Evolutionary conservation across 2,888 invertebrate genomes (phyloP).

Genomic region (Patella caerulea): DNA sequence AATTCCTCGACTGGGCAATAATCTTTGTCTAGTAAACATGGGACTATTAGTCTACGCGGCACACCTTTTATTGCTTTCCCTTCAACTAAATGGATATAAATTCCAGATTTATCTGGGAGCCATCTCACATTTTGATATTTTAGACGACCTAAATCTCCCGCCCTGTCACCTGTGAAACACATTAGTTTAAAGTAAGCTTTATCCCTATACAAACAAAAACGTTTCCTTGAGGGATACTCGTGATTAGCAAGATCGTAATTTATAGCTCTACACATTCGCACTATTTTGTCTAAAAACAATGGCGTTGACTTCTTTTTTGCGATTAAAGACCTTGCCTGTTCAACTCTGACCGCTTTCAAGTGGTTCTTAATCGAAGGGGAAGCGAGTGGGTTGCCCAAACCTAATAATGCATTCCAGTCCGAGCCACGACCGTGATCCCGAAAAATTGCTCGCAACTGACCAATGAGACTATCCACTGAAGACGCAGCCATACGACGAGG

Average conservation of each 20-base stretch:
- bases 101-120: background rate
- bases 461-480: background rate
- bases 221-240: background rate
- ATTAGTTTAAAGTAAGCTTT: background rate
- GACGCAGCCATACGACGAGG: background rate
- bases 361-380: background rate
- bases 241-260: background rate
- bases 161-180: background rate
- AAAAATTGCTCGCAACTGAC: constrained; percentile 2
- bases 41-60: background rate
- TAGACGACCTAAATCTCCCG: background rate
- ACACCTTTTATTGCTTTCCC: background rate
- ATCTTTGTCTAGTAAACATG: too few relatives aligned
- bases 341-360: background rate
- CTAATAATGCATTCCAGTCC: background rate
- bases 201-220: background rate
- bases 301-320: background rate
- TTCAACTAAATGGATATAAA: background rate
- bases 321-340: background rate
- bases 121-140: background rate
- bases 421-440: background rate
- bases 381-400: constrained; percentile 3
- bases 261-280: background rate
- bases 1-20: background rate
- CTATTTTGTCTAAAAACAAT: background rate